Evolutionary conservation across 2,113 vertebrate genomes (phyloP).

Genomic region (Rhineura floridana): DNA sequence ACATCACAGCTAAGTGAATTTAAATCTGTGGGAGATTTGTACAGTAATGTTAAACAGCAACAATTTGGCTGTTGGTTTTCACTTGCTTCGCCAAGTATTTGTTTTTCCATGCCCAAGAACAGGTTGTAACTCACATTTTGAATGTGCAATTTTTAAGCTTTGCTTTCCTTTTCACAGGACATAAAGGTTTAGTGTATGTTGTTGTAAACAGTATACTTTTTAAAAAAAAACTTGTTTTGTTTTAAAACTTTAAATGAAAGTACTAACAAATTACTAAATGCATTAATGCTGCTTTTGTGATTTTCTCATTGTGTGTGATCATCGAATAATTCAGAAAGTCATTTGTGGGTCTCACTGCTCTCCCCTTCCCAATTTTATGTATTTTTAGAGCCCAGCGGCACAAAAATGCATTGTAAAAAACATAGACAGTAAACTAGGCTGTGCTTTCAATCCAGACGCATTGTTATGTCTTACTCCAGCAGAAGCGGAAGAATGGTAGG

Average conservation of each 20-base stretch:
- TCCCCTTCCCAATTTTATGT: neutral
- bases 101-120: slow-evolving; percentile 26
- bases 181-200: slow-evolving; percentile 12
- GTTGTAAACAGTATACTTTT: slow-evolving; percentile 13
- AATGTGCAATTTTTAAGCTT: slow-evolving; percentile 25
- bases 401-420: slow-evolving; percentile 32
- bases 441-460: slow-evolving; percentile 1
- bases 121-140: slow-evolving; percentile 12
- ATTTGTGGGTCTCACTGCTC: slow-evolving; percentile 18
- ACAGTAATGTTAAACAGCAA: slow-evolving; percentile 17
- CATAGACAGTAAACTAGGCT: neutral
- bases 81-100: slow-evolving; percentile 32
- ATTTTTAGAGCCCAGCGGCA: neutral
- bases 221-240: slow-evolving; percentile 28
- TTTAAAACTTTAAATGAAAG: neutral
- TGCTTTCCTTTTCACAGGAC: slow-evolving; percentile 28
- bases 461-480: neutral
- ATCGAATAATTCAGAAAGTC: slow-evolving; percentile 20
- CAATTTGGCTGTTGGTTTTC: slow-evolving; percentile 6
- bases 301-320: neutral
- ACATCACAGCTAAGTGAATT: slow-evolving; percentile 4
- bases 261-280: slow-evolving; percentile 24
- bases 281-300: slow-evolving; percentile 21
- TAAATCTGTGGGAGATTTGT: neutral
- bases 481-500: neutral